A percentile compares a stretch with the other conserved stretches of the same genome.
Conservation (phyloP, 2,113 vertebrate species). For the Xiphias gladius region DNA sequence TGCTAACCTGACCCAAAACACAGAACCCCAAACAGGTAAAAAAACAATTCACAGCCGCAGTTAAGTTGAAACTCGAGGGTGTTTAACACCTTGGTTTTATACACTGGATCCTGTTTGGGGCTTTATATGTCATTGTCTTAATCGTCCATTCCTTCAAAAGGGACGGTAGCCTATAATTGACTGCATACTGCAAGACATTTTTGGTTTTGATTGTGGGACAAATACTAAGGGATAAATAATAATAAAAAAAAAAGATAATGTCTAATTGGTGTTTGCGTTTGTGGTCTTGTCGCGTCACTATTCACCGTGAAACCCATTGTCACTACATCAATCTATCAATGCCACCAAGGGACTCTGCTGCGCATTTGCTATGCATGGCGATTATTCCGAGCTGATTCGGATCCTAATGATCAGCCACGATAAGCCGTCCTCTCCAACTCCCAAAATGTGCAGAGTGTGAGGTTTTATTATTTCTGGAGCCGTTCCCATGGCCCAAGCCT, state of each 20-base stretch:
- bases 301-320: background rate
- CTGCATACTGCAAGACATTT: too few relatives aligned
- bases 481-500: conserved; percentile 42
- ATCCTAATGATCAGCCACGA: conserved; percentile 41
- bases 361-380: conserved; percentile 31
- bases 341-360: background rate
- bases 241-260: background rate
- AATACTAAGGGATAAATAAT: background rate
- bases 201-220: background rate
- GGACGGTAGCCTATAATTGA: too few relatives aligned
- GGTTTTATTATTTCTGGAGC: conserved; percentile 65
- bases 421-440: conserved; percentile 32
- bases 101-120: too few relatives aligned
- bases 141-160: too few relatives aligned
- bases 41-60: too few relatives aligned
- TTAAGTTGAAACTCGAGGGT: too few relatives aligned
- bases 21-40: too few relatives aligned
- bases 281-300: background rate
- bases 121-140: too few relatives aligned
- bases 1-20: background rate
- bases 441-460: conserved; percentile 22
- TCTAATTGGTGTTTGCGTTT: background rate
- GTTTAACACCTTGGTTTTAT: too few relatives aligned
- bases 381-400: conserved; percentile 26
- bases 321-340: background rate